Evolutionary conservation across 2,113 vertebrate genomes (phyloP).

Genomic region (Semnornis frantzii): DNA sequence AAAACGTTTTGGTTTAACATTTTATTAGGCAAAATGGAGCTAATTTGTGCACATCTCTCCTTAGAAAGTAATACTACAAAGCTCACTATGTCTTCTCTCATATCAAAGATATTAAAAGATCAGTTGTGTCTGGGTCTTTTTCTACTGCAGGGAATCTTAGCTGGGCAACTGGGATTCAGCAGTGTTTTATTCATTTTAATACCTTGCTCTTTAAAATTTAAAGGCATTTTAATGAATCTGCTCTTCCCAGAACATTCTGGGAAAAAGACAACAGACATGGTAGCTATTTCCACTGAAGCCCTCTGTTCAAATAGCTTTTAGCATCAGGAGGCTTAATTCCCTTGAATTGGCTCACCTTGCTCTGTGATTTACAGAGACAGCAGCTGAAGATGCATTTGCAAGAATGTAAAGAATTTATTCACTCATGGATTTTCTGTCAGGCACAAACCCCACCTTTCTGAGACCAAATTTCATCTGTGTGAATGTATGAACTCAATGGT

Average conservation of each 20-base stretch:
- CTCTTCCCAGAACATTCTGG: background rate
- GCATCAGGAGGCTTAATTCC: background rate
- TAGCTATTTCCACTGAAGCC: background rate
- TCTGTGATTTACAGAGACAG: background rate
- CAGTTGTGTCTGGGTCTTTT: background rate
- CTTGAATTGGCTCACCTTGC: background rate
- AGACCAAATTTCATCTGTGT: background rate
- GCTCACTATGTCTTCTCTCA: background rate
- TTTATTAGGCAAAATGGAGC: conserved; percentile 14
- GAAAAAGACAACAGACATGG: background rate
- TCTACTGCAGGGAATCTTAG: background rate
- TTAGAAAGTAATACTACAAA: conserved; percentile 2
- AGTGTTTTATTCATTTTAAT: conserved; percentile 40
- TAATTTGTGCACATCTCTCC: background rate
- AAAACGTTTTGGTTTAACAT: background rate
- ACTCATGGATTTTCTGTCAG: background rate
- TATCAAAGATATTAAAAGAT: conserved; percentile 16
- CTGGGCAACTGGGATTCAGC: background rate
- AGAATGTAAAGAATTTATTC: background rate
- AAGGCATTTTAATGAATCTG: conserved; percentile 25
- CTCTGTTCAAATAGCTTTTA: background rate
- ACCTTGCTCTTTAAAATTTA: conserved; percentile 28
- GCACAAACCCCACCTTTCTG: background rate
- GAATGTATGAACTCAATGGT: background rate
- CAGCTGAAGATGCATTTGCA: background rate